These are phyloP conservation scores for Apostichopus parvimensis DNA, from an alignment of 35 echinoderm and acorn worm species.

Conservation along the genomic window DNA sequence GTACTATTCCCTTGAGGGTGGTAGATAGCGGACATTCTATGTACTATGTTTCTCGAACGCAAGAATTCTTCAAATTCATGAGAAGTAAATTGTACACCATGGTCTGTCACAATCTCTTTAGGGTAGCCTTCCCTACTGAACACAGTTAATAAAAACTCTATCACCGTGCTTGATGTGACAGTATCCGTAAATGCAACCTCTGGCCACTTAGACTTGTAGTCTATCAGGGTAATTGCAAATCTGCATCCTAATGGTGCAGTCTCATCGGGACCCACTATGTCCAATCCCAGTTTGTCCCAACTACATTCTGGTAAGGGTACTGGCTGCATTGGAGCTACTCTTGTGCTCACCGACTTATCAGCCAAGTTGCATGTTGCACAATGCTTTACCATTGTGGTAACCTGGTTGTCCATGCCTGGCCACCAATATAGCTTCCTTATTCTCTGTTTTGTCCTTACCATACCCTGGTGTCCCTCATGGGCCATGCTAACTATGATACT, in stretches of 20 bases:
- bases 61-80: background rate
- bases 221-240: conserved; percentile 32
- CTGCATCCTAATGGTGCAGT: background rate
- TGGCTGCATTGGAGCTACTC: background rate
- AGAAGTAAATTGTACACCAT: background rate
- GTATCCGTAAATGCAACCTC: conserved; percentile 5
- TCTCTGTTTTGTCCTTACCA: conserved; percentile 66
- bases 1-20: conserved; percentile 60
- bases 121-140: conserved; percentile 25
- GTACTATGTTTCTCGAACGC: background rate
- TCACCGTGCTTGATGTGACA: background rate
- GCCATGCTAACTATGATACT: conserved; percentile 30
- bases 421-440: conserved; percentile 64
- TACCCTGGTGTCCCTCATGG: conserved; percentile 69
- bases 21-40: background rate
- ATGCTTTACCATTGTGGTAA: conserved; percentile 18
- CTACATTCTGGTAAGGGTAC: background rate
- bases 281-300: conserved; percentile 32
- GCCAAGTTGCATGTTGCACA: conserved; percentile 50
- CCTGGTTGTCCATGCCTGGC: conserved; percentile 65
- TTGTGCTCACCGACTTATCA: conserved; percentile 60
- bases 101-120: background rate
- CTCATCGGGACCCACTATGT: conserved; percentile 36
- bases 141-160: background rate
- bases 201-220: conserved; percentile 32